Base-by-base conservation (phyloP, 2,888 invertebrate species). In the Coecobrya sp. region DNA sequence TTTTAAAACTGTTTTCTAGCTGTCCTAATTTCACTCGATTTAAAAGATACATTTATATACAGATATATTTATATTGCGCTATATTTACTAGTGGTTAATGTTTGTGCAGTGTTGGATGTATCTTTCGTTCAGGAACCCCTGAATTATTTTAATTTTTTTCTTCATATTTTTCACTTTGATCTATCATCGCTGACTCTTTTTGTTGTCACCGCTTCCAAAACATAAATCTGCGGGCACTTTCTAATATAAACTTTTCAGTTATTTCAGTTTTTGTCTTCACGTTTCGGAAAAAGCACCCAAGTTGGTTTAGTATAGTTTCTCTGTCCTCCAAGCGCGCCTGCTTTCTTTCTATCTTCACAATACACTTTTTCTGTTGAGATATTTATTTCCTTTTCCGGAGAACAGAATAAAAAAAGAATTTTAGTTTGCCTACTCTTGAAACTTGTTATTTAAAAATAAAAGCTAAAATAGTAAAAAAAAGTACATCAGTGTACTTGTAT, bases 341-440 rank as follows among this genome's bases (percentile, higher is more conserved):
- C 16, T 62, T 62, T 45, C 79, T n/a, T 62, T 87, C 79, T 62
- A 27, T 79, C 87, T 62, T 87, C 87, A 19, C 79, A 55, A 42
- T 87, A 59, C 19, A 70, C 19, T 73, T 59, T 65, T 70, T 73
- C 81, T 88, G 92, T 88, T 92, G 87, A 92, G 92, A 65, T 92
- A 92, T 92, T 87, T 92, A 92, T 88, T 84, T 92, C 87, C 92
- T 92, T 87, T 92, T 92, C 92, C 92, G 88, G 86, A 65, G 85
- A 55, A 81, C 65, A 42, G 86, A 45, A 79, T n/a, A n/a, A n/a
- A 36, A 73, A 42, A 55, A 84, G 13, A 81, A 19, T 45, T 79
- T 76, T 27, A 25, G 70, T 89, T 68, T 68, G 89, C 68, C 82
- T 88, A 25, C 49, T 70, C 70, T 19, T 49, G 70, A 45, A 27